Percentiles rank a stretch among this genome's conserved stretches.
These are phyloP conservation scores for Tenthredo livida DNA, from an alignment of 2,888 invertebrate genomes.

Conservation along the genomic window DNA sequence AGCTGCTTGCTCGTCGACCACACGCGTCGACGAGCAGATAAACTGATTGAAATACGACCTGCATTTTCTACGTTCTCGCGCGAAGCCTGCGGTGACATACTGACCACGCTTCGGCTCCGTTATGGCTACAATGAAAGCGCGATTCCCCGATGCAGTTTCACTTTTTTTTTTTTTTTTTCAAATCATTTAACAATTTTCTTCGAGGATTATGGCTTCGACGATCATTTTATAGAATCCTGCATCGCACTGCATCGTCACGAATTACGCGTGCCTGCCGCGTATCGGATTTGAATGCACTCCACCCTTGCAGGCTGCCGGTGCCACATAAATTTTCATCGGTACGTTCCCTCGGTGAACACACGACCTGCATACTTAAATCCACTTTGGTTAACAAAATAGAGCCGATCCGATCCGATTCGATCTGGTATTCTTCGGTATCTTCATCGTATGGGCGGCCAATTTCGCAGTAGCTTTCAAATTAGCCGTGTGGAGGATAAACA, in stretches of 20 bases:
- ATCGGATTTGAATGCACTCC: constrained; percentile 71
- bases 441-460: constrained; percentile 2
- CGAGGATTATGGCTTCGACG: background rate
- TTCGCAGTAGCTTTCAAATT: constrained; percentile 51
- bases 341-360: constrained; percentile 59
- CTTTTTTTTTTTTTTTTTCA: no score
- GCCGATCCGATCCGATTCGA: constrained; percentile 50
- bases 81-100: constrained; percentile 51
- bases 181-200: background rate
- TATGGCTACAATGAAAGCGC: constrained; percentile 35
- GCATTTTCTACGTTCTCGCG: constrained; percentile 63
- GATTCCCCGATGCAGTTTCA: background rate
- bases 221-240: background rate
- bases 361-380: constrained; percentile 68
- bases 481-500: constrained; percentile 4
- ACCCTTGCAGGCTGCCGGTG: constrained; percentile 73
- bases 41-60: constrained; percentile 77
- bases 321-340: constrained; percentile 74
- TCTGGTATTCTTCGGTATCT: constrained; percentile 27
- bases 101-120: constrained; percentile 31
- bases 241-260: constrained; percentile 21
- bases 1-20: constrained; percentile 67
- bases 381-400: constrained; percentile 74
- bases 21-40: constrained; percentile 78
- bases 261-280: constrained; percentile 62